Conservation (phyloP, 2,888 invertebrate genomes). For the Aphidius colemani region DNA sequence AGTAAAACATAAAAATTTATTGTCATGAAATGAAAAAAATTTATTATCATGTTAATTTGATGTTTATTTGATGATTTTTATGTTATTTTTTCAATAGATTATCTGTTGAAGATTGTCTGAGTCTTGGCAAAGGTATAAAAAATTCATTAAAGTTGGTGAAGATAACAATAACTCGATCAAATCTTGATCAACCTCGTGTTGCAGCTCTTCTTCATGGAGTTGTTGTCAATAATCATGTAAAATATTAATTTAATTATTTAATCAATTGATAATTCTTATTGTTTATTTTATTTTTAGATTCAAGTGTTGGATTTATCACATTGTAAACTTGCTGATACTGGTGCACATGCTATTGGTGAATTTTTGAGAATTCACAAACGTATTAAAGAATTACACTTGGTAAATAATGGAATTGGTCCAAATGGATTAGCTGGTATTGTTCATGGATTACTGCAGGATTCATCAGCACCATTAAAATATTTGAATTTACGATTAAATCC, state of each 20-base stretch:
- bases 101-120: conserved; percentile 65
- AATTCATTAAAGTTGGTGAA: conserved; percentile 61
- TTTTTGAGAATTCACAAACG: conserved; percentile 40
- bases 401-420: conserved; percentile 65
- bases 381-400: conserved; percentile 62
- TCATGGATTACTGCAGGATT: conserved; percentile 62
- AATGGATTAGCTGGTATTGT: conserved; percentile 64
- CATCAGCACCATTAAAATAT: conserved; percentile 55
- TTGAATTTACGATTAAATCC: conserved; percentile 69
- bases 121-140: conserved; percentile 64
- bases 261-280: neutral
- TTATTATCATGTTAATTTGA: neutral
- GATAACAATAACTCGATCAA: conserved; percentile 67
- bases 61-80: neutral
- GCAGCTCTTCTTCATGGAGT: conserved; percentile 65
- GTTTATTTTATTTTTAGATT: conserved; percentile 49
- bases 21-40: neutral
- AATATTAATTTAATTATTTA: neutral
- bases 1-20: conserved; percentile 42
- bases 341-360: conserved; percentile 69
- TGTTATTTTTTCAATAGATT: conserved; percentile 50
- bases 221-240: conserved; percentile 60
- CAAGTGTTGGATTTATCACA: conserved; percentile 70
- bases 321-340: conserved; percentile 68
- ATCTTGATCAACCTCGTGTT: conserved; percentile 65